Evolutionary conservation across 2,113 vertebrate species (phyloP).

Genomic region (Rhea pennata): DNA sequence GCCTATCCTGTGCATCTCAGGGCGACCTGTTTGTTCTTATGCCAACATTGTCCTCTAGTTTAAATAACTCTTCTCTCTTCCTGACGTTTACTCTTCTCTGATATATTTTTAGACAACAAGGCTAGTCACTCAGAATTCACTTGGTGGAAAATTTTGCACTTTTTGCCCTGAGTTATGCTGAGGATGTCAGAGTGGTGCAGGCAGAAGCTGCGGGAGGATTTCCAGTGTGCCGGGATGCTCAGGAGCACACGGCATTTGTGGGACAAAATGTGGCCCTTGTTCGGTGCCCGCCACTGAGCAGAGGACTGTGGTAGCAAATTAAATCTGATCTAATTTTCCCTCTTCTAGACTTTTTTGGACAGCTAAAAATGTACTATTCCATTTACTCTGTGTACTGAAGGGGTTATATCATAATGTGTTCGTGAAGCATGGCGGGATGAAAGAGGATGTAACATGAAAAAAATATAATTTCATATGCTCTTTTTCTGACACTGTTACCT

Average conservation of each 20-base stretch:
- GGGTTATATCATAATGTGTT: not conserved
- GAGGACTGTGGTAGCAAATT: not conserved
- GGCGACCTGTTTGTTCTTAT: not conserved
- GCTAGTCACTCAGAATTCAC: not conserved
- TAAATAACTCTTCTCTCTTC: not conserved
- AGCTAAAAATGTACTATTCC: constrained; percentile 15
- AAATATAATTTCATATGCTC: not conserved
- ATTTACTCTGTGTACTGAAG: not conserved
- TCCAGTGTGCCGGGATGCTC: not conserved
- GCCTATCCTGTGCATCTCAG: not conserved
- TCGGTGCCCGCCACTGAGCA: not conserved
- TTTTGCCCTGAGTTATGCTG: not conserved
- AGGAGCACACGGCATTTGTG: not conserved
- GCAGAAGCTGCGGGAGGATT: not conserved
- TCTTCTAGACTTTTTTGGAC: not conserved
- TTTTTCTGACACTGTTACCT: not conserved
- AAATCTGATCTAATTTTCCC: not conserved
- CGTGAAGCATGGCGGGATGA: not conserved
- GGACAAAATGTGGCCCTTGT: constrained; percentile 27
- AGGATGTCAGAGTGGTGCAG: not conserved
- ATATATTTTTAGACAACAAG: not conserved
- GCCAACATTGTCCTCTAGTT: constrained; percentile 15
- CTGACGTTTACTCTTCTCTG: not conserved
- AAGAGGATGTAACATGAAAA: not conserved
- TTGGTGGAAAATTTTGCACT: not conserved